Evolutionary conservation across 1,140 invertebrate species (phyloP).

Genomic region (Paraescarpia echinospica): DNA sequence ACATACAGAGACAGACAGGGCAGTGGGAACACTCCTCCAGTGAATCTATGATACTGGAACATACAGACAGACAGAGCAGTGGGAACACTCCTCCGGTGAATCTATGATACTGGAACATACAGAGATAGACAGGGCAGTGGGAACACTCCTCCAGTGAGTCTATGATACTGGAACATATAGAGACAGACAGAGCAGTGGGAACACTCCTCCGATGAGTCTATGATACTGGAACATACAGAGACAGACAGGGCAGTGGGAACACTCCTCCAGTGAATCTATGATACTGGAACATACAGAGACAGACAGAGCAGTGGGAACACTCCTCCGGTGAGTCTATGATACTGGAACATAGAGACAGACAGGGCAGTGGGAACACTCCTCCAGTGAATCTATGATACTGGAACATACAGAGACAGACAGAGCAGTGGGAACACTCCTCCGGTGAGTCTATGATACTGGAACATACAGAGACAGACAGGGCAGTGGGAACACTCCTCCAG

Average conservation of each 20-base stretch:
- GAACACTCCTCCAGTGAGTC: conserved; percentile 87
- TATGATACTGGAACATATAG: too few species aligned
- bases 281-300: conserved; percentile 80
- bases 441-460: conserved; percentile 91
- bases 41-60: conserved; percentile 89
- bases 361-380: conserved; percentile 74
- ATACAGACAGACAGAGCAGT: conserved; percentile 67
- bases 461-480: conserved; percentile 71
- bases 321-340: conserved; percentile 91
- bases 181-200: conserved; percentile 68
- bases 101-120: conserved; percentile 91
- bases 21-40: conserved; percentile 80
- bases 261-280: conserved; percentile 89
- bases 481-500: conserved; percentile 80
- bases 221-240: conserved; percentile 77
- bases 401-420: conserved; percentile 73
- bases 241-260: conserved; percentile 70
- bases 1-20: conserved; percentile 71
- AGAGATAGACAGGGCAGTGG: conserved; percentile 69
- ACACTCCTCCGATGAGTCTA: conserved; percentile 89
- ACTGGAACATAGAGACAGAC: too few species aligned
- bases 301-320: conserved; percentile 69
- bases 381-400: conserved; percentile 89
- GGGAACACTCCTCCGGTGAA: conserved; percentile 82
- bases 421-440: conserved; percentile 76